Conservation (phyloP, 2,888 invertebrate genomes). For the Drosophila mimetica region DNA sequence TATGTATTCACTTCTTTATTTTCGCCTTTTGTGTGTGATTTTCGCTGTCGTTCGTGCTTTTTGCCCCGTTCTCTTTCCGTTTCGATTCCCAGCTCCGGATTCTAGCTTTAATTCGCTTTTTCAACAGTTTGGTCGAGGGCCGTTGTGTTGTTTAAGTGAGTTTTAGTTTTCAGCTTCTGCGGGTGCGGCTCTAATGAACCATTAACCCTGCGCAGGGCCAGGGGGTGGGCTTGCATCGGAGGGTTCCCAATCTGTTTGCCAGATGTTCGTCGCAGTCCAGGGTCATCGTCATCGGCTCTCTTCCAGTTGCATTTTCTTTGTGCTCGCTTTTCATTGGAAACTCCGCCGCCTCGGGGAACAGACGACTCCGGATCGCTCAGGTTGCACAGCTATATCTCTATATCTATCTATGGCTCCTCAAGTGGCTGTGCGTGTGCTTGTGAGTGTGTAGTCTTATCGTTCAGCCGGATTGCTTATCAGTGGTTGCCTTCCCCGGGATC, state of each 20-base stretch:
- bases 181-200: conserved; percentile 54
- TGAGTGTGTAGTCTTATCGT: conserved; percentile 32
- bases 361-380: conserved; percentile 16
- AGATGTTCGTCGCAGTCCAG: conserved; percentile 70
- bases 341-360: conserved; percentile 23
- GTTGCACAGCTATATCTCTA: conserved; percentile 8
- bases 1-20: conserved; percentile 53
- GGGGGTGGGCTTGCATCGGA: conserved; percentile 24
- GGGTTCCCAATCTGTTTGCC: conserved; percentile 62
- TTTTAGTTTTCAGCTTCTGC: conserved; percentile 46
- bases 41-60: conserved; percentile 78
- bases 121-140: conserved; percentile 62
- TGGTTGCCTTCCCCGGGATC: conserved; percentile 55
- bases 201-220: conserved; percentile 25
- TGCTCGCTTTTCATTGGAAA: conserved; percentile 65
- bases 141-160: conserved; percentile 50
- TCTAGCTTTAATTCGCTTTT: conserved; percentile 68
- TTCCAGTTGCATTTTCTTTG: conserved; percentile 48
- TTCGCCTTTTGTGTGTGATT: conserved; percentile 44
- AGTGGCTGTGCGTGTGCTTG: conserved; percentile 1
- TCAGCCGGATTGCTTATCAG: conserved; percentile 59
- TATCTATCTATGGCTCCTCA: conserved; percentile 41
- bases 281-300: conserved; percentile 51
- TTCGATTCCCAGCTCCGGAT: conserved; percentile 51
- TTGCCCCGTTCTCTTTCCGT: conserved; percentile 70